Base-by-base conservation (phyloP, 1,140 invertebrate genomes). In the Neomicropteryx cornuta region DNA sequence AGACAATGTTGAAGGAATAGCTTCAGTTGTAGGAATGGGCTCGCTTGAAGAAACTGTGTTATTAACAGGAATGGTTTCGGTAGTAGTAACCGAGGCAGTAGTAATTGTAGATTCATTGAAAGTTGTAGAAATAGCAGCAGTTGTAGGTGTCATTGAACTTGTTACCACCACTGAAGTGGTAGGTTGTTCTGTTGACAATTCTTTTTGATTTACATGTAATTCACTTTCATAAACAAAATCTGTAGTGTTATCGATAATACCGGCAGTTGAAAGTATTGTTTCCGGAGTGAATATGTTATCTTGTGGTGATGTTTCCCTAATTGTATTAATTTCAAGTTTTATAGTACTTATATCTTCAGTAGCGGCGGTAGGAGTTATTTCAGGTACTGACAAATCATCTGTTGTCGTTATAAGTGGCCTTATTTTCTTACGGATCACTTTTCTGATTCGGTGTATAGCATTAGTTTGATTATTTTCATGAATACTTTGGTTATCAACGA, bases 351-450 rank as follows among this genome's bases (percentile, higher is more conserved):
- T n/a, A n/a, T n/a, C n/a, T n/a, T n/a, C n/a, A n/a, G n/a, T n/a
- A n/a, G n/a, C n/a, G n/a, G n/a, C n/a, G n/a, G n/a, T n/a, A n/a
- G n/a, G n/a, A 8, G 11, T 32, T 16, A 8, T 8, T 32, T 6
- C 30, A 16, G 30, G 30, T 32, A n/a, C 14, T 8, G 17, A 5
- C 5, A 8, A 8, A 6, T 8, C 6, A 11, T 32, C 14, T 16
- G 5, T 16, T 8, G 6, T 16, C 6, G 30, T 32, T 32, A n/a
- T 11, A 48, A 43, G 24, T 16, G 63, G 58, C 47, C 47, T 65
- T 14, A 72, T 42, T 54, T 69, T 72, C 36, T 63, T 66, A n/a
- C 70, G 56, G 41, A 74, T 62, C 32, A 73, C 58, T 55, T 69
- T 72, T 33, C 67, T 58, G 18, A 68, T 62, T 46, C 68, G 55